Percentiles rank a stretch among this genome's conserved stretches.
These are phyloP conservation scores for Oryzias sinensis DNA, from an alignment of 2,797 vertebrate genomes.

Conservation along the genomic window DNA sequence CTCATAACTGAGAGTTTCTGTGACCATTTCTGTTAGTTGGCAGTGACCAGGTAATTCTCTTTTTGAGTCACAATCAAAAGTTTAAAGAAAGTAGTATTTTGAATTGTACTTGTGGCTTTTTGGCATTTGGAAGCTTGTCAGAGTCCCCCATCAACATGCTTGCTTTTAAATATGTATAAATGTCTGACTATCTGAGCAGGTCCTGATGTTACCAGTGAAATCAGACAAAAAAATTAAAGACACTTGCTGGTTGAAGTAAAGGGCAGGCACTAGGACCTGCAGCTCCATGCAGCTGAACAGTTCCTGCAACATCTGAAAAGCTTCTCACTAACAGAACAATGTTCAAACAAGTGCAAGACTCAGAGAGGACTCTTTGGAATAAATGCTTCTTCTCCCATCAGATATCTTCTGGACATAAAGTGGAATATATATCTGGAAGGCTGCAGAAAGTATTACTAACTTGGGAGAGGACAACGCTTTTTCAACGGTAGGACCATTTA, in stretches of 20 bases:
- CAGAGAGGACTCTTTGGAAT: slow-evolving; percentile 58
- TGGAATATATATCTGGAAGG: slow-evolving; percentile 66
- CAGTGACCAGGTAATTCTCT: too few relatives aligned
- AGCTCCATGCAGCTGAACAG: slow-evolving; percentile 22
- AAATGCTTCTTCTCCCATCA: slow-evolving; percentile 33
- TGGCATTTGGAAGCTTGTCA: too few relatives aligned
- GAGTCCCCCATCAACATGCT: too few relatives aligned
- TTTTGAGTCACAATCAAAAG: too few relatives aligned
- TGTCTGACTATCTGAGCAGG: too few relatives aligned
- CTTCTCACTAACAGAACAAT: slow-evolving; percentile 73
- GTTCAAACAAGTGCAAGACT: slow-evolving; percentile 77
- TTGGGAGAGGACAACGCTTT: slow-evolving; percentile 38
- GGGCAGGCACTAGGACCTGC: slow-evolving; percentile 80
- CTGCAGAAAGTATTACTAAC: slow-evolving; percentile 23
- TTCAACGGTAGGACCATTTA: slow-evolving; percentile 59
- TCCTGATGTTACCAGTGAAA: too few relatives aligned
- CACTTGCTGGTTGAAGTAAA: neutral
- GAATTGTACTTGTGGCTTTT: too few relatives aligned
- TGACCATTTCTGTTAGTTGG: too few relatives aligned
- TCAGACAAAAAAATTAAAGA: too few relatives aligned
- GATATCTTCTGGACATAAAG: slow-evolving; percentile 51
- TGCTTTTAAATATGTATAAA: too few relatives aligned
- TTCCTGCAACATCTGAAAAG: slow-evolving; percentile 54
- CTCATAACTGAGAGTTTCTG: too few relatives aligned
- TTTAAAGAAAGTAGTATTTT: too few relatives aligned